Evolutionary conservation across 2,797 vertebrate species (phyloP).

Genomic region (Malurus leucopterus): DNA sequence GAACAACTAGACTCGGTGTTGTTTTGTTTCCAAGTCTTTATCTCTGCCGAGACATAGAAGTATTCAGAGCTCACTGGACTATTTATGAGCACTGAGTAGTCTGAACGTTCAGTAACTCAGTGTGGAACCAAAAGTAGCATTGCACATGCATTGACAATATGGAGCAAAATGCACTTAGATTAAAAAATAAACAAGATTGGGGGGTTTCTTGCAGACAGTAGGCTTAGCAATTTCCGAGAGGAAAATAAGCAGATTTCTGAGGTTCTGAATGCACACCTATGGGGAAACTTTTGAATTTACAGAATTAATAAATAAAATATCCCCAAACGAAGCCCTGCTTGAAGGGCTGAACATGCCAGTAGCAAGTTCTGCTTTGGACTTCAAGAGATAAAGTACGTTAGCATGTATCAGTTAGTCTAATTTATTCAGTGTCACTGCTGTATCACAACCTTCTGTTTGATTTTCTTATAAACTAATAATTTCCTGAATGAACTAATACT

Average conservation of each 20-base stretch:
- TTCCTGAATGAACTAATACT: slow-evolving; percentile 85
- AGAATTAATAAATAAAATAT: slow-evolving; percentile 24
- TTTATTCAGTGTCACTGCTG: slow-evolving; percentile 78
- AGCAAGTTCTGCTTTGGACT: slow-evolving; percentile 66
- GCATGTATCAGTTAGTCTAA: slow-evolving; percentile 65
- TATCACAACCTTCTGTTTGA: slow-evolving; percentile 81
- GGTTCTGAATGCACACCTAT: slow-evolving; percentile 60
- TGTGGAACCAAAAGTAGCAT: slow-evolving; percentile 30
- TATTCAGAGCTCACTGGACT: background rate
- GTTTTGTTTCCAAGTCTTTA: background rate
- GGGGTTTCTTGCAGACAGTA: background rate
- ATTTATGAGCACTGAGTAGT: background rate
- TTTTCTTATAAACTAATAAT: slow-evolving; percentile 88
- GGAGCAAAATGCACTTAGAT: slow-evolving; percentile 55
- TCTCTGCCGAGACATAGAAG: background rate
- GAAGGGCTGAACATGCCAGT: slow-evolving; percentile 56
- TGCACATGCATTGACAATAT: slow-evolving; percentile 28
- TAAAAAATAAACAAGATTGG: background rate
- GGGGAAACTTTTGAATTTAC: slow-evolving; percentile 55
- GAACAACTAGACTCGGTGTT: background rate
- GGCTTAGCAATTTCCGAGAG: slow-evolving; percentile 4
- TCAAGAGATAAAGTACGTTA: slow-evolving; percentile 63
- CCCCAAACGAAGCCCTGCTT: background rate
- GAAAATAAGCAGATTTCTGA: slow-evolving; percentile 65
- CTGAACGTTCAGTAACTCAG: background rate